Percentiles rank a stretch among this genome's conserved stretches.
phyloP scores from a whole-genome alignment of 2,113 vertebrate species.

The Psammodynastes pulverulentus region DNA sequence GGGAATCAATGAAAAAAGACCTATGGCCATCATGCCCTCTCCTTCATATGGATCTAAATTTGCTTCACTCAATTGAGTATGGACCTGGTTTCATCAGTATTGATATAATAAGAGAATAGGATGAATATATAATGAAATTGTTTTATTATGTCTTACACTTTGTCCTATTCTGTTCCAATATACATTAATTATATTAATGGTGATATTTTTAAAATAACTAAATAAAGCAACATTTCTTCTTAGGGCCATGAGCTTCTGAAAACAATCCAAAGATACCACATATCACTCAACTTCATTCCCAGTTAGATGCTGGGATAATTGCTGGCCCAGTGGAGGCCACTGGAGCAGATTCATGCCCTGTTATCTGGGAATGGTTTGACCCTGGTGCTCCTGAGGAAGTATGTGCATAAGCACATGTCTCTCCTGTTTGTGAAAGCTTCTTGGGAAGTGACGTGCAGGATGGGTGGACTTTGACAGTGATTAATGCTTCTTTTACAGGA shows the following conservation, averaged over 20 bases:
- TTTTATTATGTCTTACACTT: not conserved
- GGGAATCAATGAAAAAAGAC: not conserved
- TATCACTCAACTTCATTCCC: not conserved
- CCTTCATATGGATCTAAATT: not conserved
- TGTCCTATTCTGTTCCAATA: not conserved
- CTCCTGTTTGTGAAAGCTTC: not conserved
- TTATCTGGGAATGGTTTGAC: not conserved
- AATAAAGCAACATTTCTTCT: not conserved
- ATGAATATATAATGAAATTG: not conserved
- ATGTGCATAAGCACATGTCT: not conserved
- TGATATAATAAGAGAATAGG: not conserved
- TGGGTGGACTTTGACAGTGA: not conserved
- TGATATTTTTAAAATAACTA: not conserved
- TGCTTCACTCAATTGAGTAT: not conserved
- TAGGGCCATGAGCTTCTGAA: not conserved
- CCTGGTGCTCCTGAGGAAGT: not conserved
- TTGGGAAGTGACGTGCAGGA: fast-evolving
- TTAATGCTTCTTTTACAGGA: not conserved
- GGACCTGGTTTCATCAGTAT: not conserved
- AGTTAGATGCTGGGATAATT: not conserved
- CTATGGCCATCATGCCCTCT: not conserved
- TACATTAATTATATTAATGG: not conserved
- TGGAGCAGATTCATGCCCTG: not conserved
- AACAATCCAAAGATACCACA: not conserved
- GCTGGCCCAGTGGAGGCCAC: not conserved